Evolutionary conservation across 2,888 invertebrate genomes (phyloP).

Genomic region (Hirtodrosophila trivittata): DNA sequence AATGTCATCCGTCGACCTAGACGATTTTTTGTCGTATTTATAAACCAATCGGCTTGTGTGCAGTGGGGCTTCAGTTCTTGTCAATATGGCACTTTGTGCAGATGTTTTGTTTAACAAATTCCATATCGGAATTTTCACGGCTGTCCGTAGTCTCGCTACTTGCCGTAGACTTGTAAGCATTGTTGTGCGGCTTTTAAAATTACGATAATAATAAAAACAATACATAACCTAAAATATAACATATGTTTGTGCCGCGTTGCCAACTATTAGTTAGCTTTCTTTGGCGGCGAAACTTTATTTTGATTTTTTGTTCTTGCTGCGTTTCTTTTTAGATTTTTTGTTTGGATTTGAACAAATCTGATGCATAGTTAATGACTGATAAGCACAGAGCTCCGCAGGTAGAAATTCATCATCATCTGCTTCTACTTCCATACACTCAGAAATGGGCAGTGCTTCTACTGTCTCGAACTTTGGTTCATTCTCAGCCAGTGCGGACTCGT

Average conservation of each 20-base stretch:
- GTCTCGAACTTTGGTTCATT: background rate
- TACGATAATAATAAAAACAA: conserved; percentile 46
- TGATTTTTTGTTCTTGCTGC: conserved; percentile 57
- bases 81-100: background rate
- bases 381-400: conserved; percentile 31
- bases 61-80: conserved; percentile 9
- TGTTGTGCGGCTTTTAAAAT: conserved; percentile 47
- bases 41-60: conserved; percentile 36
- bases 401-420: conserved; percentile 70
- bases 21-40: conserved; percentile 74
- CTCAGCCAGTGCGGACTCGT: background rate
- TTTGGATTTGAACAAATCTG: conserved; percentile 73
- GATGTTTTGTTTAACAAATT: conserved; percentile 13
- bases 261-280: conserved; percentile 34
- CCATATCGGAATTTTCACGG: conserved; percentile 2
- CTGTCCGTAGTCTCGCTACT: conserved; percentile 34
- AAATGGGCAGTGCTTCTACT: background rate
- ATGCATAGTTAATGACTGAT: conserved; percentile 66
- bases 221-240: conserved; percentile 60
- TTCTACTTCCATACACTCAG: conserved; percentile 34
- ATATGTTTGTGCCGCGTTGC: conserved; percentile 60
- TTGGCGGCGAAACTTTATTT: conserved; percentile 10
- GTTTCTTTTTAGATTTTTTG: conserved; percentile 68
- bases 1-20: conserved; percentile 76
- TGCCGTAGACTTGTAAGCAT: conserved; percentile 53